Evolutionary conservation across 2,888 invertebrate genomes (phyloP).

Genomic region (Holacanthella duospinosa): DNA sequence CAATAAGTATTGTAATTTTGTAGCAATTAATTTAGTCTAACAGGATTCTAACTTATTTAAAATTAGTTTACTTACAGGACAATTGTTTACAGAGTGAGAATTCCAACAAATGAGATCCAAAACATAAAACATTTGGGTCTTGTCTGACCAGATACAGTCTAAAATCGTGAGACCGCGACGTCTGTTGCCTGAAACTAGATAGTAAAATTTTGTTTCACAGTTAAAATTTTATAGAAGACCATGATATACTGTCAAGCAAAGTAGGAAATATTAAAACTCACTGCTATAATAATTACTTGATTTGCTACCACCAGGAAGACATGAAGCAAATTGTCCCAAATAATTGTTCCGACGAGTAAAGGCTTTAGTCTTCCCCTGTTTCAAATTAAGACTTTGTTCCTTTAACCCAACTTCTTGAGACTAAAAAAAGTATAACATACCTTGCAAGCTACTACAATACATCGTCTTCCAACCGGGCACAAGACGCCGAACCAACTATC

Average conservation of each 20-base stretch:
- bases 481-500: constrained; percentile 62
- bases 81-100: constrained; percentile 56
- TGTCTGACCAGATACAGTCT: constrained; percentile 67
- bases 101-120: constrained; percentile 78
- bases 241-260: not conserved
- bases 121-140: constrained; percentile 56
- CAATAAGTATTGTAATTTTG: constrained; percentile 13
- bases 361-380: constrained; percentile 57
- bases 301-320: constrained; percentile 58
- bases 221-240: not conserved
- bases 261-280: constrained; percentile 13
- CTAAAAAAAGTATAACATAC: constrained; percentile 41
- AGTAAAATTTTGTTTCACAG: not conserved
- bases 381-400: constrained; percentile 7
- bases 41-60: not conserved
- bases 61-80: constrained; percentile 52
- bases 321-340: constrained; percentile 50
- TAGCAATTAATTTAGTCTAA: constrained; percentile 12
- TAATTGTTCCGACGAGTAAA: constrained; percentile 56
- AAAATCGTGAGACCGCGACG: constrained; percentile 54
- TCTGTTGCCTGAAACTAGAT: constrained; percentile 15
- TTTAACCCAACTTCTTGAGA: not conserved
- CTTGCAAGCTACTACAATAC: constrained; percentile 64
- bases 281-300: constrained; percentile 21
- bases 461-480: constrained; percentile 73